Percentiles rank a stretch among this genome's conserved stretches.
These are phyloP conservation scores for Thalpophila matura DNA, from an alignment of 2,888 invertebrate species.

Conservation along the genomic window DNA sequence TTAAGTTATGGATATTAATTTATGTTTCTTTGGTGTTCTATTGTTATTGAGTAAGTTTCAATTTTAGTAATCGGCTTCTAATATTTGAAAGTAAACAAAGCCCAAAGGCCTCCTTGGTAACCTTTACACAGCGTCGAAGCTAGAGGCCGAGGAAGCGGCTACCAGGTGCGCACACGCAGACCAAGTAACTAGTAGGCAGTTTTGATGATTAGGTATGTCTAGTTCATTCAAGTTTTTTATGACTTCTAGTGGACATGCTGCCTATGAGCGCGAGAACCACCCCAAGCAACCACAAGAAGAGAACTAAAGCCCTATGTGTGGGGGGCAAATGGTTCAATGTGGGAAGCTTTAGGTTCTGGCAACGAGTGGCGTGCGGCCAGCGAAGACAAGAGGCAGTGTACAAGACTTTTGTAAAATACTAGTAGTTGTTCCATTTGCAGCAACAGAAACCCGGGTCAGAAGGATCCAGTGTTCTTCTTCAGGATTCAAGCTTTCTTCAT, in stretches of 20 bases:
- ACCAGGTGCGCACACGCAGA: too few relatives aligned
- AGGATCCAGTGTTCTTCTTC: too few relatives aligned
- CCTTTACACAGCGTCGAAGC: too few relatives aligned
- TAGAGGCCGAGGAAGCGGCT: too few relatives aligned
- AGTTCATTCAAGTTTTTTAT: neutral
- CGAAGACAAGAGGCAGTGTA: constrained; percentile 38
- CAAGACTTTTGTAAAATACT: neutral
- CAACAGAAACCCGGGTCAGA: too few relatives aligned
- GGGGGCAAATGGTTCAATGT: constrained; percentile 20
- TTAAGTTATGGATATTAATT: constrained; percentile 15
- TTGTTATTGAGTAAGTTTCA: constrained; percentile 32
- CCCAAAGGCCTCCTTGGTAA: too few relatives aligned
- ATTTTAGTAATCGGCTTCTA: too few relatives aligned
- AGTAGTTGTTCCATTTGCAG: neutral
- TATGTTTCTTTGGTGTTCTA: neutral
- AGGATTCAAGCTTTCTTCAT: too few relatives aligned
- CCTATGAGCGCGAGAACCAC: neutral
- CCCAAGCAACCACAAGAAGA: neutral
- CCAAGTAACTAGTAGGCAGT: too few relatives aligned
- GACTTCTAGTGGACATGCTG: constrained; percentile 23
- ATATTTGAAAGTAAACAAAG: too few relatives aligned
- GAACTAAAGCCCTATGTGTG: neutral
- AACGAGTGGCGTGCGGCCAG: constrained; percentile 1
- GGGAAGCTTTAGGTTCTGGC: constrained; percentile 26
- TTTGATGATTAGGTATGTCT: too few relatives aligned